These are phyloP conservation scores for Alcedo quadribrachys DNA, from an alignment of 2,797 vertebrate genomes.

Conservation along the genomic window DNA sequence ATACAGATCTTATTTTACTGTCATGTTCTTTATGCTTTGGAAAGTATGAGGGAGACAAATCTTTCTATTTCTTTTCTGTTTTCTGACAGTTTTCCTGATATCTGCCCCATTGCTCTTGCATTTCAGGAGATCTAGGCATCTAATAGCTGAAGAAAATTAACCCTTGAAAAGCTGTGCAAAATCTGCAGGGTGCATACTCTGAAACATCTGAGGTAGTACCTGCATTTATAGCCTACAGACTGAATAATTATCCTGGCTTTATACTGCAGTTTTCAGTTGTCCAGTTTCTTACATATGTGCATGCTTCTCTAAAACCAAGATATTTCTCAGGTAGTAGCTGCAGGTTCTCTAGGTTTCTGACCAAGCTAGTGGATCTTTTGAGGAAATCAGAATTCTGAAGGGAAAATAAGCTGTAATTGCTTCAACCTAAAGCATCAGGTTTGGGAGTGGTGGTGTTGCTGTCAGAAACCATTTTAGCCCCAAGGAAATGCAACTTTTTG, in stretches of 20 bases:
- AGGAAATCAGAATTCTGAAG: not conserved
- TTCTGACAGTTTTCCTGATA: not conserved
- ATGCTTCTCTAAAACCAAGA: not conserved
- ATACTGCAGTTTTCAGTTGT: not conserved
- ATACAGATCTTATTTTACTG: slow-evolving; percentile 8
- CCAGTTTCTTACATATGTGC: not conserved
- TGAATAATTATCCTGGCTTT: not conserved
- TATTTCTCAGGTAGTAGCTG: not conserved
- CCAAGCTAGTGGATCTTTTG: not conserved
- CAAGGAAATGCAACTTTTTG: not conserved
- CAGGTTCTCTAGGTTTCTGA: not conserved
- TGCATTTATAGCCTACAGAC: not conserved
- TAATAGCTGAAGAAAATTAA: not conserved
- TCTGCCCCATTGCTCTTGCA: not conserved
- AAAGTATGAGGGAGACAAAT: not conserved
- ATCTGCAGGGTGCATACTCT: not conserved
- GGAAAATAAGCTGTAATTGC: not conserved
- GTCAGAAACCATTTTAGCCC: not conserved
- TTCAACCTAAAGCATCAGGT: not conserved
- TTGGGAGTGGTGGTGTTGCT: not conserved
- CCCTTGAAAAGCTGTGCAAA: not conserved
- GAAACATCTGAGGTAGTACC: not conserved
- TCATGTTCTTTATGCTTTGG: not conserved
- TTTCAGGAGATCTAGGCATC: not conserved
- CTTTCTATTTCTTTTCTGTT: not conserved